Percentiles rank a stretch among this genome's conserved stretches.
These are phyloP conservation scores for Notolepis coatsorum DNA, from an alignment of 2,797 vertebrate genomes.

Conservation along the genomic window DNA sequence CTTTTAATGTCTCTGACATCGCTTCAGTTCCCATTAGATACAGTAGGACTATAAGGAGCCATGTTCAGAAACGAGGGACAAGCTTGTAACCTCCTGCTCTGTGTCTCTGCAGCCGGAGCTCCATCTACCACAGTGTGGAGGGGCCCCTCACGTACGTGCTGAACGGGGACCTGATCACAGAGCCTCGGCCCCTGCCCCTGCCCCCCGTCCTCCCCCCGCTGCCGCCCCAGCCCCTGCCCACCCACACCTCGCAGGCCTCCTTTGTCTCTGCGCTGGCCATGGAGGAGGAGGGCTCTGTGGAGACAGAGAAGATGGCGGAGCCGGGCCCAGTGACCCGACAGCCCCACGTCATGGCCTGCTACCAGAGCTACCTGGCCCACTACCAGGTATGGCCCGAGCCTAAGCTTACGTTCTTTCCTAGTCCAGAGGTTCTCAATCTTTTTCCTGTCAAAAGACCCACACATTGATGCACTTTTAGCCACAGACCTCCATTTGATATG, in stretches of 20 bases:
- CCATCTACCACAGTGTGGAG: constrained; percentile 97
- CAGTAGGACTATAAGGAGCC: too few species aligned
- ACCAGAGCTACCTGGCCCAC: constrained; percentile 94
- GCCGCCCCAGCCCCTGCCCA: constrained; percentile 84
- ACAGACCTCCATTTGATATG: too few species aligned
- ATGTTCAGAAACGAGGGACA: too few species aligned
- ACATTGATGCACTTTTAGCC: too few species aligned
- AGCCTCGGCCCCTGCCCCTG: constrained; percentile 84
- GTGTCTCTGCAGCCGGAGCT: constrained; percentile 89
- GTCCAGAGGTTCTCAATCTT: too few species aligned
- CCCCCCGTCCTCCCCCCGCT: constrained; percentile 78
- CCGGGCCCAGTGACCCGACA: constrained; percentile 88
- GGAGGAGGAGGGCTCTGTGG: constrained; percentile 91
- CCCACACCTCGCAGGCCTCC: constrained; percentile 94
- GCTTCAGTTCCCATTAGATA: too few species aligned
- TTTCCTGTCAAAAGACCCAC: too few species aligned
- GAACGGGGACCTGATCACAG: constrained; percentile 86
- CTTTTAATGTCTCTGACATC: too few species aligned
- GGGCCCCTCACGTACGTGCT: constrained; percentile 89
- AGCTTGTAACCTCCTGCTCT: too few species aligned
- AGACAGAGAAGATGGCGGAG: constrained; percentile 87
- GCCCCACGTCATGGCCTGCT: constrained; percentile 94
- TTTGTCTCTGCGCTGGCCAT: constrained; percentile 96
- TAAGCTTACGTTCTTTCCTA: too few species aligned
- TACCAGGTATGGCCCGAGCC: constrained; percentile 72